Evolutionary conservation across 1,140 invertebrate species (phyloP).

Genomic region (Lepidurus packardi): DNA sequence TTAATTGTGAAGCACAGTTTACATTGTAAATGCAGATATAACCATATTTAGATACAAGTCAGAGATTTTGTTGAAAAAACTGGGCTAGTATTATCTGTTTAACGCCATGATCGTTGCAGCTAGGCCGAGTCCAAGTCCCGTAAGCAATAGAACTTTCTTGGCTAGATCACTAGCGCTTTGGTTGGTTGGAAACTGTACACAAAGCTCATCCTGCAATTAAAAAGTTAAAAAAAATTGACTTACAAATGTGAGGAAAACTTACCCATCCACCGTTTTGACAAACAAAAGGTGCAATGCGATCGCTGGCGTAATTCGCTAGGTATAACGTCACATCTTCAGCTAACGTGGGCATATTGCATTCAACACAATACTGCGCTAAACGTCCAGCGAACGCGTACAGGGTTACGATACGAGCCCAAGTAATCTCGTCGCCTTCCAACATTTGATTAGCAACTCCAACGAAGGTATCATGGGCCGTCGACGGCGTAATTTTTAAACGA

Average conservation of each 20-base stretch:
- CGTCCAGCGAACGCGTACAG: background rate
- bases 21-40: background rate
- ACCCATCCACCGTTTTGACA: slow-evolving; percentile 2
- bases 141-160: background rate
- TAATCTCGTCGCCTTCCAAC: background rate
- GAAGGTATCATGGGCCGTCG: background rate
- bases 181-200: background rate
- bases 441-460: background rate
- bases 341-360: background rate
- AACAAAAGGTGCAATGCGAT: background rate
- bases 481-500: slow-evolving; percentile 8
- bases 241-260: background rate
- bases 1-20: background rate
- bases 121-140: background rate
- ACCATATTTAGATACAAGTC: slow-evolving; percentile 1
- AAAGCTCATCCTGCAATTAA: background rate
- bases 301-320: background rate
- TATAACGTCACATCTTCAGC: background rate
- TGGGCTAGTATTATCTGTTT: background rate
- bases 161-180: background rate
- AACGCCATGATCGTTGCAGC: background rate
- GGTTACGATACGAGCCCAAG: background rate
- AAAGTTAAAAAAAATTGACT: background rate
- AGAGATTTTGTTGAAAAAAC: background rate
- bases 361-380: background rate